These are phyloP conservation scores for Dicerorhinus sumatrensis DNA, from an alignment of 2,113 vertebrate species.

Conservation along the genomic window DNA sequence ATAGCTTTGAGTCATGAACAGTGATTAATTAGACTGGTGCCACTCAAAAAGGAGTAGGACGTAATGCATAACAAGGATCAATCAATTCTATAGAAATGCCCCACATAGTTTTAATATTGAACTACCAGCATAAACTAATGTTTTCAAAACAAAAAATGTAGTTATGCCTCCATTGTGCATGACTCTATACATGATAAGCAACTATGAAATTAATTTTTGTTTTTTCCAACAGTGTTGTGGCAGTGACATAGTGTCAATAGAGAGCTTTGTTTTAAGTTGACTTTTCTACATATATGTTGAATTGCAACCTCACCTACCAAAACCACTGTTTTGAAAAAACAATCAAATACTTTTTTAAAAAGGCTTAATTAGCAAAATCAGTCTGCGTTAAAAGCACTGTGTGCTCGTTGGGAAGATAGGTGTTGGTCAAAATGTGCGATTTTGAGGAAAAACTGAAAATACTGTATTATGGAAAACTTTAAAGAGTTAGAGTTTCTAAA, in stretches of 20 bases:
- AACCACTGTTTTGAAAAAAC: slow-evolving; percentile 17
- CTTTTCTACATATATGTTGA: neutral
- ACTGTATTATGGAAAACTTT: neutral
- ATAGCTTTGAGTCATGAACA: slow-evolving; percentile 47
- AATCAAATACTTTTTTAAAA: neutral
- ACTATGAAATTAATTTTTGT: neutral
- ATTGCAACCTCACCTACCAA: neutral
- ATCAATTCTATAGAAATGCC: neutral
- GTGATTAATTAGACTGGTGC: slow-evolving; percentile 71
- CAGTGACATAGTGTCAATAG: neutral
- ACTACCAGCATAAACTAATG: neutral
- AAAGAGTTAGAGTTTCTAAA: neutral
- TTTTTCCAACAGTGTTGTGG: neutral
- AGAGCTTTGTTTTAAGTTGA: neutral
- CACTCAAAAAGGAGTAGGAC: slow-evolving; percentile 59
- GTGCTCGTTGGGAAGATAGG: neutral
- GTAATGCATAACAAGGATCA: neutral
- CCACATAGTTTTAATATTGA: neutral
- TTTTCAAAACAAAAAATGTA: neutral
- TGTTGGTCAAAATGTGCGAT: neutral
- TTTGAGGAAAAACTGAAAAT: neutral
- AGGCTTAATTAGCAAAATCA: neutral
- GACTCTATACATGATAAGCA: neutral
- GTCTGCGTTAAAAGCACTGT: neutral
- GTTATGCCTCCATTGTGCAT: neutral